Base-by-base conservation (phyloP, 2,888 invertebrate genomes). In the Eustalomyia histrio region DNA sequence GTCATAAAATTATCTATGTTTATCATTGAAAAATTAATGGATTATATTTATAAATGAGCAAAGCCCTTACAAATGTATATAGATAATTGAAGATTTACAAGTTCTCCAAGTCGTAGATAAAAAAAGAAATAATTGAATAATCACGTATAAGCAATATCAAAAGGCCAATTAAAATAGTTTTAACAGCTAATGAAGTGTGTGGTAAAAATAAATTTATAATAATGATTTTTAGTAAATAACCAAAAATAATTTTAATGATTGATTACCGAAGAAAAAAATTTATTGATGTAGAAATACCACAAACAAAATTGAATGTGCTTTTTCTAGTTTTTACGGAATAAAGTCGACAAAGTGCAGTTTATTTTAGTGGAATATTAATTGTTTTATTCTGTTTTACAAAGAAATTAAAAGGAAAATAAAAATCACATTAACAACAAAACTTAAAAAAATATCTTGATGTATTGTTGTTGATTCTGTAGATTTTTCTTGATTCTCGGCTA, bases 241-340 rank as follows among this genome's bases (percentile, higher is more conserved):
- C 4, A 29, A 55, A 16, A 21, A 33, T 12, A 12, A 14, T 29
- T 14, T 14, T 24, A 21, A 47, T 72, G 60, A 78, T 78, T 67
- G 17, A 78, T 78, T 65, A 47, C 65, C 17, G 35, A 60, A 55
- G 53, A 24, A 18, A 52, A 52, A 18, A 47, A 47, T 5, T 43
- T 3, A 43, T 47, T 47, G 43, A 47, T 47, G 6, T 14, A 14
- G 1, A 47, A 47, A 47, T 12, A 47, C 2, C 7, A 14, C 14
- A 43, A n/a, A 5, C 7, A 39, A 39, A 3, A n/a, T 47, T n/a
- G n/a, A 2, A 47, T n/a, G 43, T n/a, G 43, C 43, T 47, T n/a
- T 47, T 47, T 14, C 6, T 1, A 14, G 55, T 24, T 53, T 55
- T 33, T 33, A n/a, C 1, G 16, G 16, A 61, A 61, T 24, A 47